Percentiles rank a stretch among this genome's conserved stretches.
These are phyloP conservation scores for Arge pagana DNA, from an alignment of 2,888 invertebrate genomes.

Conservation along the genomic window DNA sequence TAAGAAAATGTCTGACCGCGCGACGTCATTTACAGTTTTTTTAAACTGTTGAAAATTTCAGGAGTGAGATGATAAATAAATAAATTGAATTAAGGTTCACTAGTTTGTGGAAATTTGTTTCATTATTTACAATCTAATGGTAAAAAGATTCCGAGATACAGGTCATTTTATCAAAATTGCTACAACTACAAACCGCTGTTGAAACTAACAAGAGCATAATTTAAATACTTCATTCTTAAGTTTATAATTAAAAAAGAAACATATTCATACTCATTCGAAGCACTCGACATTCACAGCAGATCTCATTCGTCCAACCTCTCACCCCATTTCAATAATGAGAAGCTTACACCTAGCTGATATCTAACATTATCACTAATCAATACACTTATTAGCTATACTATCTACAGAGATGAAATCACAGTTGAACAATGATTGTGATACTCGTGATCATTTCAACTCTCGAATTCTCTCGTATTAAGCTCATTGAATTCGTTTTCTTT, in stretches of 20 bases:
- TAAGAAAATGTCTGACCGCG: too few relatives aligned
- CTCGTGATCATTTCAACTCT: background rate
- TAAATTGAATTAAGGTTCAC: too few relatives aligned
- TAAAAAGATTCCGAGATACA: background rate
- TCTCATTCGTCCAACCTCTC: too few relatives aligned
- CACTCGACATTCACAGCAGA: background rate
- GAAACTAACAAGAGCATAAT: conserved; percentile 1
- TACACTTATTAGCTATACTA: too few relatives aligned
- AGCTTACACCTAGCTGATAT: too few relatives aligned
- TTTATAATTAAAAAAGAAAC: conserved; percentile 2
- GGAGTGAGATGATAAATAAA: too few relatives aligned
- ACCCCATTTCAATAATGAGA: too few relatives aligned
- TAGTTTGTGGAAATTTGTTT: conserved; percentile 17
- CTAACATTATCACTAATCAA: too few relatives aligned
- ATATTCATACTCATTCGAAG: background rate
- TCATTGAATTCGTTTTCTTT: conserved; percentile 50
- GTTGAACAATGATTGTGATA: conserved; percentile 5
- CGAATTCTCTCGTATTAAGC: background rate
- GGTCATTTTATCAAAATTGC: background rate
- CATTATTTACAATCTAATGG: conserved; percentile 17
- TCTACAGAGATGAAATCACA: conserved; percentile 1
- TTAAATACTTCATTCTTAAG: conserved; percentile 13
- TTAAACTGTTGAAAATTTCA: too few relatives aligned
- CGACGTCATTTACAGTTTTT: too few relatives aligned
- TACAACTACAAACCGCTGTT: background rate